phyloP scores from a whole-genome alignment of 2,797 vertebrate species.

The Coccyzus lansbergi region DNA sequence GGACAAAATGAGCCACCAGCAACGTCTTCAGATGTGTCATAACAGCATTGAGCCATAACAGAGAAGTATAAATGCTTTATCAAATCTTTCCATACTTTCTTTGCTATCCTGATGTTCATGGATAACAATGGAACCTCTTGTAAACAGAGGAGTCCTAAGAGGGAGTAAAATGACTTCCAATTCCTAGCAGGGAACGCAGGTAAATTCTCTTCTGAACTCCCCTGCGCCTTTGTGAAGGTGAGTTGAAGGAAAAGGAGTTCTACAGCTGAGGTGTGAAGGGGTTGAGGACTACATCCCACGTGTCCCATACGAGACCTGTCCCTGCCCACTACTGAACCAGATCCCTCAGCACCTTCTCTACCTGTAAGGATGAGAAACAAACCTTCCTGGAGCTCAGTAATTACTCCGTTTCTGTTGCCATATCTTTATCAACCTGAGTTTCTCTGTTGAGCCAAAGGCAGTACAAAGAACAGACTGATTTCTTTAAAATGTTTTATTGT shows the following conservation, averaged over 20 bases:
- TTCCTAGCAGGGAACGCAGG: neutral
- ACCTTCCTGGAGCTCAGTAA: neutral
- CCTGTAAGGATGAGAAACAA: no score
- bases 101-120: neutral
- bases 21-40: neutral
- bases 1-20: neutral
- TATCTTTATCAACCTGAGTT: neutral
- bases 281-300: neutral
- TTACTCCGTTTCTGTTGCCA: conserved; percentile 58
- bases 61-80: neutral
- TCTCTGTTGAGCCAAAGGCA: no score
- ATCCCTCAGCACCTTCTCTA: no score
- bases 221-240: neutral
- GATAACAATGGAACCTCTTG: neutral
- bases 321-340: no score
- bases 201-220: neutral
- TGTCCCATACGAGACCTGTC: neutral
- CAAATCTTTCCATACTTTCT: neutral
- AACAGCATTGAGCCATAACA: neutral
- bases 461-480: conserved; percentile 66
- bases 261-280: neutral
- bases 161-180: neutral
- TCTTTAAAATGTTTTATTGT: conserved; percentile 66
- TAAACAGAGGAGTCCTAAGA: neutral
- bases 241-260: neutral